Percentiles rank a stretch among this genome's conserved stretches.
Conservation (phyloP, 2,113 vertebrate species). For the Collichthys lucidus region DNA sequence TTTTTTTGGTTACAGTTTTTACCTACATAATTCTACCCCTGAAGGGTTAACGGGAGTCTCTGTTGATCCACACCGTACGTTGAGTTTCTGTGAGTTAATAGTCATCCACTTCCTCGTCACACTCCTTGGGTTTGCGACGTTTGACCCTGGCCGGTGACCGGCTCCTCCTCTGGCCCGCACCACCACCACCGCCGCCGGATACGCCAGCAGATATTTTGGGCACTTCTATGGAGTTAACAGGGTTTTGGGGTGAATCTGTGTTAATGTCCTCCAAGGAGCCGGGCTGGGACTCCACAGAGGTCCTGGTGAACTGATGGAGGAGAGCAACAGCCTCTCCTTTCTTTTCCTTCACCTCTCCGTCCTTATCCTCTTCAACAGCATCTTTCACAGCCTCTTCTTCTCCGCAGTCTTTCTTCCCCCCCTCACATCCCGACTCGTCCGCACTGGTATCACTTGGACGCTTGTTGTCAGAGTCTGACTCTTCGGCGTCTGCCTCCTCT, state of each 20-base stretch:
- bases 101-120: constrained; percentile 79
- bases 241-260: constrained; percentile 30
- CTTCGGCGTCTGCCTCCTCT: constrained; percentile 66
- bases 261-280: constrained; percentile 75
- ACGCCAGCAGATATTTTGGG: constrained; percentile 39
- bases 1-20: constrained; percentile 31
- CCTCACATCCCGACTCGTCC: not conserved
- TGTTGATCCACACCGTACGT: not conserved
- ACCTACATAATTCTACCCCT: not conserved
- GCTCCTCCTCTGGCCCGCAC: constrained; percentile 58
- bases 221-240: constrained; percentile 30
- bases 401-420: not conserved
- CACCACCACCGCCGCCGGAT: constrained; percentile 39
- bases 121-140: constrained; percentile 56
- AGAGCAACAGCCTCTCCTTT: constrained; percentile 24
- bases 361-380: constrained; percentile 44
- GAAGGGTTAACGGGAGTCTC: not conserved
- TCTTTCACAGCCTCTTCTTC: constrained; percentile 24
- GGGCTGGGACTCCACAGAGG: constrained; percentile 79
- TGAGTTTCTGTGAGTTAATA: constrained; percentile 63
- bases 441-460: not conserved
- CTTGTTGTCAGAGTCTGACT: constrained; percentile 52
- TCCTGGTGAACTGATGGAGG: constrained; percentile 76
- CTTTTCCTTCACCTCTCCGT: not conserved
- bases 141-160: constrained; percentile 62